Base-by-base conservation (phyloP, 2,797 vertebrate species). In the Eulemur coronatus region DNA sequence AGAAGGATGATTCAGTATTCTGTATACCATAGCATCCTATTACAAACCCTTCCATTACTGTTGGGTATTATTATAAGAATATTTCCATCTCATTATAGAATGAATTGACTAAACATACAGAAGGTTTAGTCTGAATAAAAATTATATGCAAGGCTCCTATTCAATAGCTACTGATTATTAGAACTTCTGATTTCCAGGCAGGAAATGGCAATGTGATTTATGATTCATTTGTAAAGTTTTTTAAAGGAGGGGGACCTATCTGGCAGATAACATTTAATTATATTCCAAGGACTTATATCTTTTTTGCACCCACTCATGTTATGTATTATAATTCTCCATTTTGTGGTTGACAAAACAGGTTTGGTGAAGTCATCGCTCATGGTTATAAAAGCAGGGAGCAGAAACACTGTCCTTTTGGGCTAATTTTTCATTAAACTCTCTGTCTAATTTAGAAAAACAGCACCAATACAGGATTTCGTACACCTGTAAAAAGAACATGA, bases 61-160 rank as follows among this genome's bases (percentile, higher is more conserved):
- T 41, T 72, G 50, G 12, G 20, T 33, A 84, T 95, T 55, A 81
- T 93, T 75, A 50, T 15, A 93, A 46, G 57, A 72, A 89, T 15
- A 48, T 85, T 97, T 84, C 82, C 70, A 89, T 38, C 80, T 84
- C 59, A 76, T 89, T 76, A 93, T 55, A 92, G 43, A 95, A 92
- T 79, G 72, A 93, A 84, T n/a, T 57, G 33, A 86, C 57, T 67
- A 85, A 52, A 92, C 61, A 43, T 72, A 63, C 41, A 87, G 72
- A 93, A 52, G 26, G 7, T 79, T 75, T 76, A 14, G 13, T 55
- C 70, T 91, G 59, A 88, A 94, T 82, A 82, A 91, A 81, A 81
- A 81, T 88, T 75, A 48, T 33, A 41, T 33, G 1, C 57, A 70
- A 79, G 15, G 24, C 30, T 84, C 72, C 89, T 92, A 55, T 69